Evolutionary conservation across 1,140 invertebrate genomes (phyloP), one percentile per base, ranked within the genome.

Genomic region (Whitmania pigra): DNA sequence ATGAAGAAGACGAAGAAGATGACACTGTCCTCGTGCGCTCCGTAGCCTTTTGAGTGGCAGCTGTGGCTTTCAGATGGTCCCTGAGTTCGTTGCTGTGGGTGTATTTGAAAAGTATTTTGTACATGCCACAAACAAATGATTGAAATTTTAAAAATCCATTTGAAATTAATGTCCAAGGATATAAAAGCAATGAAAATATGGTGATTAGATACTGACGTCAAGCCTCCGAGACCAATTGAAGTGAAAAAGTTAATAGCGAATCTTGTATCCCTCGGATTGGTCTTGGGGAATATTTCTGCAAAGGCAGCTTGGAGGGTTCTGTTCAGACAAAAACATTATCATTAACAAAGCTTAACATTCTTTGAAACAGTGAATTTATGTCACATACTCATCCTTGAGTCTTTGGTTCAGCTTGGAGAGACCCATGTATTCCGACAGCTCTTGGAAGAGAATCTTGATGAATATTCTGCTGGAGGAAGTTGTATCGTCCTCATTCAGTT

Each of bases 201-300:
- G 11, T 29, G 27, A 22, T 54, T 29, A 53, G 49, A n/a, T 22
- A 73, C 73, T 63, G 82, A 87, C 83, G 96, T 99, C 0, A 99
- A 82, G 0, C 94, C 94, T 72, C 95, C 96, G 25, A 99, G 84
- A 76, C 95, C 96, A 81, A 98, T 98, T 0, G 94, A 93, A 0
- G 96, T 99, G 79, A 99, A 99, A 82, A 98, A 99, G 79, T 99
- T 99, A 66, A 99, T 99, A 0, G 96, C 91, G 85, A 99, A 99
- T 78, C 95, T 85, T 0, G 94, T 97, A 81, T 99, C 94, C 78
- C 91, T 89, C 0, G 95, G 94, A 84, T 97, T 90, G 81, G 98
- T 93, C 73, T 91, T 85, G 0, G 96, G 96, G 83, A 99, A 94
- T 17, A 99, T 79, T 0, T 95, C 95, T 73, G 90, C 88, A 83